Percentiles rank a stretch among this genome's conserved stretches.
phyloP scores from a whole-genome alignment of 2,113 vertebrate genomes.

The Heptranchias perlo region DNA sequence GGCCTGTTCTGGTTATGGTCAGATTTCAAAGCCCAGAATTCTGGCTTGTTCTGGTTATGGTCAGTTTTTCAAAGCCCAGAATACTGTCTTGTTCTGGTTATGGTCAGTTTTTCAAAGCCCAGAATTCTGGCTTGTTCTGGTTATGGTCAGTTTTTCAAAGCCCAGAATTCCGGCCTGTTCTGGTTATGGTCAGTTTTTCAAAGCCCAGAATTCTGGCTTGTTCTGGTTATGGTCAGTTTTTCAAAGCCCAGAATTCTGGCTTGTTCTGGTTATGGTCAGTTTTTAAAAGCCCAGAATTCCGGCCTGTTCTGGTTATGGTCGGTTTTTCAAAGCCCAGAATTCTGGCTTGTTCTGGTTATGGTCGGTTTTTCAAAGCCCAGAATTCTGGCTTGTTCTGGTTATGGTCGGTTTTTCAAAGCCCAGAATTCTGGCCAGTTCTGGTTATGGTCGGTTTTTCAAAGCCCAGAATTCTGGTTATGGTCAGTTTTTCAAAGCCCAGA shows the following conservation, averaged over 20 bases:
- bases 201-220: too few relatives aligned
- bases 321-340: not conserved
- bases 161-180: too few relatives aligned
- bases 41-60: not conserved
- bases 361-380: not conserved
- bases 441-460: not conserved
- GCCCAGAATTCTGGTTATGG: not conserved
- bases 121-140: too few relatives aligned
- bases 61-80: not conserved
- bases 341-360: not conserved
- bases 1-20: too few relatives aligned
- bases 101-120: not conserved
- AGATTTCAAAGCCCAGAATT: too few relatives aligned
- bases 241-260: too few relatives aligned
- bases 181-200: not conserved
- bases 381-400: too few relatives aligned
- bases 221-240: not conserved
- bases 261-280: not conserved
- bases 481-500: not conserved
- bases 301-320: not conserved
- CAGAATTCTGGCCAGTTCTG: too few relatives aligned
- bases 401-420: not conserved
- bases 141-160: not conserved
- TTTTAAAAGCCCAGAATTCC: not conserved
- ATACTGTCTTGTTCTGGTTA: too few relatives aligned